phyloP scores from a whole-genome alignment of 2,113 vertebrate species.

The Dasyprocta punctata region DNA sequence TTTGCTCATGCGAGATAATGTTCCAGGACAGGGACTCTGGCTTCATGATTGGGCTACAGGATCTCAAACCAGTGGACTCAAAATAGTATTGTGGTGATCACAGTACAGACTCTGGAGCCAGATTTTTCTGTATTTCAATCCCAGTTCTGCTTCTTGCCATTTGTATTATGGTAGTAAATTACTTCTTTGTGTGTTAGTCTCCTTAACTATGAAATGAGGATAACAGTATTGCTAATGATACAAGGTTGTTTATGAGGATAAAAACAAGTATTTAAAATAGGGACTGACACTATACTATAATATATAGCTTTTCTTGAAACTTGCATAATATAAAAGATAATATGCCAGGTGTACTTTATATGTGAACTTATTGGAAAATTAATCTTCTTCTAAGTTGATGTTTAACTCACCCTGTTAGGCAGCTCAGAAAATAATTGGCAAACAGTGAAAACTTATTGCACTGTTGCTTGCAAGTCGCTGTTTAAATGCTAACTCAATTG shows the following conservation, averaged over 20 bases:
- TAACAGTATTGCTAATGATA: background rate
- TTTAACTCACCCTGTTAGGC: background rate
- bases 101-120: background rate
- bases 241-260: background rate
- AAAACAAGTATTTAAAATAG: background rate
- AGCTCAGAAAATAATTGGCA: background rate
- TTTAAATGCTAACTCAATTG: background rate
- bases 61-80: background rate
- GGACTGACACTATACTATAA: background rate
- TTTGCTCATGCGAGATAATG: slow-evolving; percentile 93
- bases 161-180: background rate
- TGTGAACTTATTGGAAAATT: background rate
- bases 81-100: rapidly evolving
- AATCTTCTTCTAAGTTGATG: slow-evolving; percentile 22
- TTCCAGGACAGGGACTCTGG: background rate
- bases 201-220: background rate
- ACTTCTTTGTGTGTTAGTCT: background rate
- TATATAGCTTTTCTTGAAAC: background rate
- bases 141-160: background rate
- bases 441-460: background rate
- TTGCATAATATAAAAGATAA: background rate
- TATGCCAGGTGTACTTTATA: background rate
- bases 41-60: background rate
- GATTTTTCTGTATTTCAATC: background rate
- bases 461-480: background rate